Conservation (phyloP, 2,113 vertebrate genomes). For the Phalacrocorax pelagicus region DNA sequence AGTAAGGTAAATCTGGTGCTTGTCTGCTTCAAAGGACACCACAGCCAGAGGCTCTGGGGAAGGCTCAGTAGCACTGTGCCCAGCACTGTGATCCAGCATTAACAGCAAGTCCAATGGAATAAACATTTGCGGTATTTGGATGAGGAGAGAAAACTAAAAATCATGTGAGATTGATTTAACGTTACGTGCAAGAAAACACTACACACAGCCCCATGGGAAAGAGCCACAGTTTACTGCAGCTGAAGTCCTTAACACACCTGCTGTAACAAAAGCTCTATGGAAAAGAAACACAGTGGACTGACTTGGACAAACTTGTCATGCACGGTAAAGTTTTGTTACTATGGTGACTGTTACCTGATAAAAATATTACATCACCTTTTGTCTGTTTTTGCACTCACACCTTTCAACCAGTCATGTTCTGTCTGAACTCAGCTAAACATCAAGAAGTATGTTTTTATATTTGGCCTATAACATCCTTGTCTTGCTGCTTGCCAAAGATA, state of each 20-base stretch:
- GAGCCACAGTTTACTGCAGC: background rate
- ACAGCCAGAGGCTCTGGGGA: background rate
- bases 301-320: background rate
- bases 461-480: background rate
- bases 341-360: background rate
- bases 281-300: background rate
- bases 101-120: background rate
- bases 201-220: background rate
- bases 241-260: background rate
- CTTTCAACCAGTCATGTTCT: background rate
- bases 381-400: background rate
- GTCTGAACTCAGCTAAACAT: background rate
- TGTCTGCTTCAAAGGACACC: background rate
- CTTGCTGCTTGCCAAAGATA: background rate
- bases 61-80: background rate
- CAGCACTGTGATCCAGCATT: fast-evolving
- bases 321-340: background rate
- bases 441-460: background rate
- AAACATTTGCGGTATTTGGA: background rate
- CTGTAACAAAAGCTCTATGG: background rate
- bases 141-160: background rate
- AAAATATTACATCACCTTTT: background rate
- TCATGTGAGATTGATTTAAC: fast-evolving
- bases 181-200: background rate
- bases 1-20: background rate